These are phyloP conservation scores for Latrodectus hesperus DNA, from an alignment of 2,888 invertebrate genomes.

Conservation along the genomic window DNA sequence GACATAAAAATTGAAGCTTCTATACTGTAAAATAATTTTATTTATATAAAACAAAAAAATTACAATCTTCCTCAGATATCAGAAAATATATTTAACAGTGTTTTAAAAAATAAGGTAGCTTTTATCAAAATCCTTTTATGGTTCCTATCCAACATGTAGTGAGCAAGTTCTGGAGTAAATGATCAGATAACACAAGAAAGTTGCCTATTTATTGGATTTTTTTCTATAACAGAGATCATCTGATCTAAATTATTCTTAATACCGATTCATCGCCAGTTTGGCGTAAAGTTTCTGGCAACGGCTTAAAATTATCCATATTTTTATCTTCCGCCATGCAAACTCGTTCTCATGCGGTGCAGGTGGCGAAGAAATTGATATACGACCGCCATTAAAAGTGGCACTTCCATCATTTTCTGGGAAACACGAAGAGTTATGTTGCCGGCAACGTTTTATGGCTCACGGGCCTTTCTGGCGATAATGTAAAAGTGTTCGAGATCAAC, in stretches of 20 bases:
- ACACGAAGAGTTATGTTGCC: slow-evolving; percentile 47
- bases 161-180: too few species aligned
- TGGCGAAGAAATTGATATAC: slow-evolving; percentile 64
- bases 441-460: slow-evolving; percentile 53
- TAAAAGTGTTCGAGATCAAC: slow-evolving; percentile 16
- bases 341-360: slow-evolving; percentile 31
- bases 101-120: too few species aligned
- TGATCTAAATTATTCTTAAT: slow-evolving; percentile 57
- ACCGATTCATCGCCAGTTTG: background rate
- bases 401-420: slow-evolving; percentile 62
- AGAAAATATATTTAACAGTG: too few species aligned
- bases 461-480: slow-evolving; percentile 38
- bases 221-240: background rate
- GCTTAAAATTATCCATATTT: slow-evolving; percentile 39
- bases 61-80: too few species aligned
- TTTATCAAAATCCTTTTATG: too few species aligned
- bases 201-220: background rate
- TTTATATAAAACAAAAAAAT: too few species aligned
- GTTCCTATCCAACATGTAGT: too few species aligned
- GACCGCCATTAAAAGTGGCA: slow-evolving; percentile 59
- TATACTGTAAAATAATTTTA: too few species aligned
- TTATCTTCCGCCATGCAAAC: slow-evolving; percentile 45
- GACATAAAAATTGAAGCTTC: too few species aligned
- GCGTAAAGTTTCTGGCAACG: slow-evolving; percentile 11
- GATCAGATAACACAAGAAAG: background rate